Evolutionary conservation across 1,140 invertebrate species (phyloP).

Genomic region (Archivesica marissinica): DNA sequence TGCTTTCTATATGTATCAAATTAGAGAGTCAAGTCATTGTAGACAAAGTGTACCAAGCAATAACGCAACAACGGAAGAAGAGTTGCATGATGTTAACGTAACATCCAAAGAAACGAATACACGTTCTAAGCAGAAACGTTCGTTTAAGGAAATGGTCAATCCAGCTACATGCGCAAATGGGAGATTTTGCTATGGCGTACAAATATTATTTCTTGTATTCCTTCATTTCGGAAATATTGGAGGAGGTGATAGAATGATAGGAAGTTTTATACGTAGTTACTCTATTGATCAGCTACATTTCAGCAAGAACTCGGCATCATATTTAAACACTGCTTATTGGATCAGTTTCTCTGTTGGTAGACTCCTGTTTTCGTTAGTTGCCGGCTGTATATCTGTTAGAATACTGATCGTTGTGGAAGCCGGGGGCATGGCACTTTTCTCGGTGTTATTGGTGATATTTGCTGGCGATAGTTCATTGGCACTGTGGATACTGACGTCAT

Average conservation of each 20-base stretch:
- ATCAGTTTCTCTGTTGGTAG: conserved; percentile 69
- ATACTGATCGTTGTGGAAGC: conserved; percentile 65
- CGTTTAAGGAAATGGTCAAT: conserved; percentile 61
- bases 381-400: conserved; percentile 64
- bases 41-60: neutral
- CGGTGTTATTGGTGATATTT: conserved; percentile 63
- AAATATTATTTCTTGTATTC: conserved; percentile 67
- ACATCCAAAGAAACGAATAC: neutral
- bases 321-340: conserved; percentile 71
- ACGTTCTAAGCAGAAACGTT: neutral
- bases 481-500: conserved; percentile 61
- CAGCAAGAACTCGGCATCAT: conserved; percentile 58
- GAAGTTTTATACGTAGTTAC: conserved; percentile 69
- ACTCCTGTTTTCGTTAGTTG: conserved; percentile 59
- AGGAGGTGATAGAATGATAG: conserved; percentile 68
- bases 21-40: neutral
- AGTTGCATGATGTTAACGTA: neutral
- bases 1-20: conserved; percentile 65
- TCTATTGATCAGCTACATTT: conserved; percentile 66
- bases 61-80: too few relatives aligned
- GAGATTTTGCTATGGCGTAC: conserved; percentile 57
- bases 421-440: conserved; percentile 39
- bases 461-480: conserved; percentile 37
- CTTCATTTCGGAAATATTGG: conserved; percentile 66
- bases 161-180: conserved; percentile 68